Evolutionary conservation across 2,797 vertebrate species (phyloP).

Genomic region (Poeciliopsis paucimaculata): DNA sequence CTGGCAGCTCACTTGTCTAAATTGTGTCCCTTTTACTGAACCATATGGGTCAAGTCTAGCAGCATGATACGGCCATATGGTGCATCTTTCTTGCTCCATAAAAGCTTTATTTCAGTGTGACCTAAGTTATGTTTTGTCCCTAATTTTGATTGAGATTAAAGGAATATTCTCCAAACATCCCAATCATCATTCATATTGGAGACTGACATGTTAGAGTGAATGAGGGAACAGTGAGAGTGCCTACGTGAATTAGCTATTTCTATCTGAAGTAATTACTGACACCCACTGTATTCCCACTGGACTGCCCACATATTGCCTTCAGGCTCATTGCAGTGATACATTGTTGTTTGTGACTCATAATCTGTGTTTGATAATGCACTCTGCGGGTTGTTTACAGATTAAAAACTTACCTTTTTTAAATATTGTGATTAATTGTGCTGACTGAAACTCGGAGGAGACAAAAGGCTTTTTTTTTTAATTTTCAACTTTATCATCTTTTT

Average conservation of each 20-base stretch:
- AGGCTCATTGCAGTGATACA: slow-evolving; percentile 32
- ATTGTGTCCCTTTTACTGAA: slow-evolving; percentile 16
- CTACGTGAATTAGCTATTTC: slow-evolving; percentile 43
- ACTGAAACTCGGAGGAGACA: background rate
- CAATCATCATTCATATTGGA: slow-evolving; percentile 3
- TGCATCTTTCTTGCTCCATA: slow-evolving; percentile 16
- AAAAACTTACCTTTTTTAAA: slow-evolving; percentile 1
- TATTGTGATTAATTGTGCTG: slow-evolving; percentile 2
- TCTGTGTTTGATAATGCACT: slow-evolving; percentile 36
- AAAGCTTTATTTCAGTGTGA: slow-evolving; percentile 19
- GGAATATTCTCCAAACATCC: background rate
- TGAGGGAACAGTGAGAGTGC: slow-evolving; percentile 21
- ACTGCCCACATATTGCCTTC: slow-evolving; percentile 57
- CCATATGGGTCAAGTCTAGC: slow-evolving; percentile 30
- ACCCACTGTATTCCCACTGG: slow-evolving; percentile 55
- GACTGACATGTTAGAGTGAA: background rate
- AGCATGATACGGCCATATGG: slow-evolving; percentile 49
- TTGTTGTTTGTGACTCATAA: slow-evolving; percentile 45
- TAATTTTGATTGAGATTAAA: slow-evolving; percentile 2
- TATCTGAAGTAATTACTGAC: slow-evolving; percentile 58
- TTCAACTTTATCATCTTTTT: background rate
- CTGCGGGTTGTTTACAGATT: slow-evolving; percentile 31
- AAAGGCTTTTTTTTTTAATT: background rate
- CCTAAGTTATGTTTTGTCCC: slow-evolving; percentile 1
- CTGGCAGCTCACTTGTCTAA: slow-evolving; percentile 9